phyloP scores from a whole-genome alignment of 2,888 invertebrate genomes.

The Microplitis manilae region DNA sequence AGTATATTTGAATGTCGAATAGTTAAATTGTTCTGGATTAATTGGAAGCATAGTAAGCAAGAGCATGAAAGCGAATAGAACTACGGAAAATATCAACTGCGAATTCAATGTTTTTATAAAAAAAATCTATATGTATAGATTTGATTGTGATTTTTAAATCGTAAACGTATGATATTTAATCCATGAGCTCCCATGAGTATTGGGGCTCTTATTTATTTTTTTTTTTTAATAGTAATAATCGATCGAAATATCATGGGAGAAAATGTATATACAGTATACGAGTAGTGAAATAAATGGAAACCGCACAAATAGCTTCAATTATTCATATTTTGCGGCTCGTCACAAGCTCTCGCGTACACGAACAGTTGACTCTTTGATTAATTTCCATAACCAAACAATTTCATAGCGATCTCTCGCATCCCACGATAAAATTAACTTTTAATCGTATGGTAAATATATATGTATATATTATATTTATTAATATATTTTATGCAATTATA shows the following conservation, averaged over 20 bases:
- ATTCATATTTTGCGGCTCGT: conserved; percentile 39
- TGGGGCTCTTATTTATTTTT: neutral
- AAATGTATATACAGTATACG: conserved; percentile 13
- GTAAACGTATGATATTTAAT: neutral
- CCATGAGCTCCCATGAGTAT: neutral
- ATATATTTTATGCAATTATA: neutral
- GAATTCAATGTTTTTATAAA: too few species aligned
- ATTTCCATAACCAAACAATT: conserved; percentile 44
- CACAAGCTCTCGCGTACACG: conserved; percentile 1
- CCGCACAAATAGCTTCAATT: conserved; percentile 33
- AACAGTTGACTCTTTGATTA: conserved; percentile 31
- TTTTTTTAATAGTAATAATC: neutral
- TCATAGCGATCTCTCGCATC: conserved; percentile 26
- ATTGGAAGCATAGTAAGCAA: too few species aligned
- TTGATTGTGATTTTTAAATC: too few species aligned
- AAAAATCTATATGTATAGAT: too few species aligned
- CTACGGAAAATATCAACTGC: too few species aligned
- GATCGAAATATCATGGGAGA: conserved; percentile 6
- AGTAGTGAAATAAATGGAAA: conserved; percentile 2
- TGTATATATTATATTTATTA: neutral
- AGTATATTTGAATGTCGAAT: too few species aligned
- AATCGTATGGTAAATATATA: conserved; percentile 9
- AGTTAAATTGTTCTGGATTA: too few species aligned
- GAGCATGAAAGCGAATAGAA: too few species aligned
- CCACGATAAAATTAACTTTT: conserved; percentile 15